Percentiles rank a stretch among this genome's conserved stretches.
phyloP scores from a whole-genome alignment of 2,113 vertebrate species.

The Struthidea cinerea region DNA sequence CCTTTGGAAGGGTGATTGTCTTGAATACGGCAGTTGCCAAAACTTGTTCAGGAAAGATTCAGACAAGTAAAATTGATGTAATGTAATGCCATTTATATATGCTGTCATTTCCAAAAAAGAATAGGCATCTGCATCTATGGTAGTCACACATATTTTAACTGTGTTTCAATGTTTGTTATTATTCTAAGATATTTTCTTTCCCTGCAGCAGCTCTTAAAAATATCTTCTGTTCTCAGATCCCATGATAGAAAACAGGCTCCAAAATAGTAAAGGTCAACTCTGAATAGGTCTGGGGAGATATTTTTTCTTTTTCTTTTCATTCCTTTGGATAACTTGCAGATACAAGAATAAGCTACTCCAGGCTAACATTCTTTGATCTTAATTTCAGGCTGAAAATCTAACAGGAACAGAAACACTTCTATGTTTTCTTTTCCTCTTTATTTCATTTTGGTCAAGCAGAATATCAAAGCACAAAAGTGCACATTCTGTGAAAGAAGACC shows the following conservation, averaged over 20 bases:
- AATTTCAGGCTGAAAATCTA: background rate
- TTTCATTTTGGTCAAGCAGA: background rate
- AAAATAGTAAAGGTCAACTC: background rate
- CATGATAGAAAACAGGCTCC: background rate
- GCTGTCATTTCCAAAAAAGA: background rate
- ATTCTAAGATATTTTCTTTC: background rate
- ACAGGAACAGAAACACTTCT: background rate
- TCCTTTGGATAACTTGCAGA: background rate
- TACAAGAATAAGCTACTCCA: background rate
- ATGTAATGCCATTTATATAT: background rate
- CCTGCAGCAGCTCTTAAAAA: background rate
- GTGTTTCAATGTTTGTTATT: background rate
- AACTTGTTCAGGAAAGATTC: background rate
- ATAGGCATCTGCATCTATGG: background rate
- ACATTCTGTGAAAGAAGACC: background rate
- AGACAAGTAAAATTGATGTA: background rate
- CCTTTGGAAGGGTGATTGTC: background rate
- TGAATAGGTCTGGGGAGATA: background rate
- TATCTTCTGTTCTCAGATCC: background rate
- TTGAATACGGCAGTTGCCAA: background rate
- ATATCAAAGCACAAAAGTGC: background rate
- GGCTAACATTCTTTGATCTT: background rate
- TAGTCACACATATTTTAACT: background rate
- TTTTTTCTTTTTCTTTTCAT: background rate
- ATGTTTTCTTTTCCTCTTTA: background rate